Evolutionary conservation across 2,888 invertebrate genomes (phyloP), one percentile per base, ranked within the genome.

Genomic region (Eupithecia abbreviata): DNA sequence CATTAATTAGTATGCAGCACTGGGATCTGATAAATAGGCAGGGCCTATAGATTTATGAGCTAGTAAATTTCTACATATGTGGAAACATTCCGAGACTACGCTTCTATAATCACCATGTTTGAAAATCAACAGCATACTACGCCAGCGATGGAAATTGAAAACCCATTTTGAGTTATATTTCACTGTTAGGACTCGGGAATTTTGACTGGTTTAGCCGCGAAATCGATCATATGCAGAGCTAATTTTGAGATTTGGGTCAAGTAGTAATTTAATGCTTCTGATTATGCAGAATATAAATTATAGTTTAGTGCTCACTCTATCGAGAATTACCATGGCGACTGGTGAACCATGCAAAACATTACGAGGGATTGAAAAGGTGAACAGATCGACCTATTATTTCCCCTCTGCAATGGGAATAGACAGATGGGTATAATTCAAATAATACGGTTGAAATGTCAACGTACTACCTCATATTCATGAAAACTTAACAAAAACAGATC

Each of bases 21-120:
- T 77, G 65, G 79, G 74, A 79, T 81, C 81, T 82, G 80, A 80
- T 81, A 80, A 82, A 81, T 81, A 82, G 81, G 81, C 79, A 81
- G 75, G 79, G 75, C 78, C 74, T 72, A 78, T 78, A 80, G 81
- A 81, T 82, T 82, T 81, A 81, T 82, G 75, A 80, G 80, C 69
- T 76, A 77, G 82, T 80, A 81, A 80, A 81, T 82, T 77, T 80
- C 78, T 80, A 80, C 80, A 81, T 75, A 77, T 79, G 81, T 79
- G 70, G 69, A 67, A 70, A 74, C 74, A 74, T 75, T 71, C 67
- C 71, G 62, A 72, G 76, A 74, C 58, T 71, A 68, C 73, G 73
- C 69, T 69, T 66, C 76, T 76, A 70, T 58, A 66, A 70, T 69
- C 75, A 69, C 66, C 55, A 74, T 72, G 72, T 76, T 76, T 74